phyloP scores from a whole-genome alignment of 1,140 invertebrate species.

The Danaus plexippus region DNA sequence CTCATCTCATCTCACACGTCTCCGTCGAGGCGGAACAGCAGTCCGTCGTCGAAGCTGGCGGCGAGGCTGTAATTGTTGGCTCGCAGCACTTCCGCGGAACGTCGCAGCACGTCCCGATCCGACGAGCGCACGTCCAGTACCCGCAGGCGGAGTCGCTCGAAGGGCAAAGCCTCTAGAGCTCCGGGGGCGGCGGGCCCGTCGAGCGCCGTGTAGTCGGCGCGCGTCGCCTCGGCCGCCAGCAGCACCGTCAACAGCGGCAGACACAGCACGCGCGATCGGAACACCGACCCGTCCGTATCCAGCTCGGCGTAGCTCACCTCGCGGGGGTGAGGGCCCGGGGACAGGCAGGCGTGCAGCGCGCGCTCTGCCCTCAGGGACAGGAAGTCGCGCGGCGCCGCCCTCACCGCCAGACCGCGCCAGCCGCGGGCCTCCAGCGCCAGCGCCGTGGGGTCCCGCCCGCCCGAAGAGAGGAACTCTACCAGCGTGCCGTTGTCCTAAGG shows the following conservation, averaged over 20 bases:
- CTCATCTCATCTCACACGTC: background rate
- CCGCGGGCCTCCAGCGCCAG: slow-evolving; percentile 80
- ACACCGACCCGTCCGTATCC: slow-evolving; percentile 24
- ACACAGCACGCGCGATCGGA: slow-evolving; percentile 80
- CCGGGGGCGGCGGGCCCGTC: slow-evolving; percentile 77
- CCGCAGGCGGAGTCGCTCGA: slow-evolving; percentile 29
- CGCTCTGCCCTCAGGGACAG: slow-evolving; percentile 74
- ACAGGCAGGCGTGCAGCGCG: slow-evolving; percentile 81
- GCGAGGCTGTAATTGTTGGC: slow-evolving; percentile 50
- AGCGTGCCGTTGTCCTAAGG: slow-evolving; percentile 74
- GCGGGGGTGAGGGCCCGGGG: slow-evolving; percentile 80
- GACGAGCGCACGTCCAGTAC: slow-evolving; percentile 47
- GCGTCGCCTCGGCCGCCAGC: slow-evolving; percentile 80
- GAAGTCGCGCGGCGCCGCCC: slow-evolving; percentile 81
- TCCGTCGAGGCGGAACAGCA: slow-evolving; percentile 40
- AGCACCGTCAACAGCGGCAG: slow-evolving; percentile 87
- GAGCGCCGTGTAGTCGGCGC: slow-evolving; percentile 81
- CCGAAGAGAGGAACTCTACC: slow-evolving; percentile 75
- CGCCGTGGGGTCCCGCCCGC: slow-evolving; percentile 72
- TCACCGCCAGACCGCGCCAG: slow-evolving; percentile 83
- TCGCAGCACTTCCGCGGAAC: slow-evolving; percentile 34
- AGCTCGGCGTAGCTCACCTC: slow-evolving; percentile 73
- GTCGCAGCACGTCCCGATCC: slow-evolving; percentile 28
- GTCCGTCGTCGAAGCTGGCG: slow-evolving; percentile 34
- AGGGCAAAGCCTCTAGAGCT: slow-evolving; percentile 51